These are phyloP conservation scores for Halcyon chelicuti DNA, from an alignment of 2,797 vertebrate genomes.

Conservation along the genomic window DNA sequence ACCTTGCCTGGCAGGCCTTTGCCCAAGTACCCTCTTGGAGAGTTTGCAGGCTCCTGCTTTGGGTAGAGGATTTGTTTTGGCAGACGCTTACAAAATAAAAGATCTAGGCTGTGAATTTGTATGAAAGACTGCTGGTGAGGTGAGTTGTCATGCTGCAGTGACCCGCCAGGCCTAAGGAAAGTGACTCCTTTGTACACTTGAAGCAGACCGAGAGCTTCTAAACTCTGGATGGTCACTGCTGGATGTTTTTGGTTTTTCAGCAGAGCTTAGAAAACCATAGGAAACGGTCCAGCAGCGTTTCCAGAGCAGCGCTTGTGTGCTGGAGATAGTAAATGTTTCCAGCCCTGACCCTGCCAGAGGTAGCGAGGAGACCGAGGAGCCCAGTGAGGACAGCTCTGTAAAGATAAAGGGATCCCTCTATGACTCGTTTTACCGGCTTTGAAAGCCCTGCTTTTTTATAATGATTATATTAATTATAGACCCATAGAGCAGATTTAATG, in stretches of 20 bases:
- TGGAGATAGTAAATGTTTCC: not conserved
- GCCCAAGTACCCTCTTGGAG: not conserved
- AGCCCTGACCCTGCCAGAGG: not conserved
- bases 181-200: rapidly evolving
- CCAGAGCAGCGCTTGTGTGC: not conserved
- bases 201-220: not conserved
- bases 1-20: not conserved
- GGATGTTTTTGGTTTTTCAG: not conserved
- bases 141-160: not conserved
- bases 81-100: not conserved
- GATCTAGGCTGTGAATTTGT: not conserved
- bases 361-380: not conserved
- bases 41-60: not conserved
- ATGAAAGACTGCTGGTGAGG: not conserved
- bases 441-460: slow-evolving; percentile 7
- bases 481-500: not conserved
- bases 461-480: not conserved
- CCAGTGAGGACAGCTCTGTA: not conserved
- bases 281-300: not conserved
- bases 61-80: not conserved
- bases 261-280: not conserved
- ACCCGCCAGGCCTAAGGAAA: not conserved
- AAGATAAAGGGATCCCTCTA: slow-evolving; percentile 5
- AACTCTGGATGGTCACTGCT: not conserved
- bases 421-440: slow-evolving; percentile 36